phyloP scores from a whole-genome alignment of 64 coral and sea anemone genomes.

The Trachythela sp. region DNA sequence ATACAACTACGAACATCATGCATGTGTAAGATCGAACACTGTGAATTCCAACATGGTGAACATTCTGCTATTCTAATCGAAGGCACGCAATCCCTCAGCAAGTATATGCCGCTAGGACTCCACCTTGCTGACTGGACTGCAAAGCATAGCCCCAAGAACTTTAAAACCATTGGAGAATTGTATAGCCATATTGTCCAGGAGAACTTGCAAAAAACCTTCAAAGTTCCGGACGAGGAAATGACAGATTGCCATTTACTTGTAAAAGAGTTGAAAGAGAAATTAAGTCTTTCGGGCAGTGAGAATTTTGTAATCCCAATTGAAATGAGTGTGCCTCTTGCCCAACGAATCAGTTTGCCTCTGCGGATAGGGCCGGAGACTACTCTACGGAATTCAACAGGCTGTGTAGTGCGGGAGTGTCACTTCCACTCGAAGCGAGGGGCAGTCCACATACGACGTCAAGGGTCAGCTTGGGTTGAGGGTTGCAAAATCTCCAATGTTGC shows the following conservation, averaged over 20 bases:
- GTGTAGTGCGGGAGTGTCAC: constrained; percentile 70
- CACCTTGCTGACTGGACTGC: constrained; percentile 73
- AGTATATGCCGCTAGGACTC: constrained; percentile 58
- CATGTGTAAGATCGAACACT: constrained; percentile 80
- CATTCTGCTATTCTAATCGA: constrained; percentile 77
- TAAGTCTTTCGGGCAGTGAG: background rate
- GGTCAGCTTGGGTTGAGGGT: constrained; percentile 85
- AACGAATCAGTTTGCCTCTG: background rate
- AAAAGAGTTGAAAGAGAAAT: background rate
- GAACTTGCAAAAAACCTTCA: background rate
- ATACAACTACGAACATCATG: constrained; percentile 66
- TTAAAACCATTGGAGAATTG: background rate
- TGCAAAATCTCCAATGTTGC: constrained; percentile 67
- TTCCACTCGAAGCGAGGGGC: constrained; percentile 70
- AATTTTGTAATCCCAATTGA: background rate
- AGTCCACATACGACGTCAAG: constrained; percentile 62
- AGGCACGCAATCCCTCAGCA: constrained; percentile 68
- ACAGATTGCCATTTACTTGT: background rate
- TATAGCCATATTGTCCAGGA: background rate
- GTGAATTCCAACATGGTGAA: constrained; percentile 80
- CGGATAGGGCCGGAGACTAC: background rate
- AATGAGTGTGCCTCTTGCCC: background rate
- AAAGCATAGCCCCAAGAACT: constrained; percentile 26
- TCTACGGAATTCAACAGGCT: constrained; percentile 35
- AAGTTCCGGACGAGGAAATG: background rate